Evolutionary conservation across 2,888 invertebrate species (phyloP), one percentile per base, ranked within the genome.

Genomic region (Chrysomela aeneicollis): DNA sequence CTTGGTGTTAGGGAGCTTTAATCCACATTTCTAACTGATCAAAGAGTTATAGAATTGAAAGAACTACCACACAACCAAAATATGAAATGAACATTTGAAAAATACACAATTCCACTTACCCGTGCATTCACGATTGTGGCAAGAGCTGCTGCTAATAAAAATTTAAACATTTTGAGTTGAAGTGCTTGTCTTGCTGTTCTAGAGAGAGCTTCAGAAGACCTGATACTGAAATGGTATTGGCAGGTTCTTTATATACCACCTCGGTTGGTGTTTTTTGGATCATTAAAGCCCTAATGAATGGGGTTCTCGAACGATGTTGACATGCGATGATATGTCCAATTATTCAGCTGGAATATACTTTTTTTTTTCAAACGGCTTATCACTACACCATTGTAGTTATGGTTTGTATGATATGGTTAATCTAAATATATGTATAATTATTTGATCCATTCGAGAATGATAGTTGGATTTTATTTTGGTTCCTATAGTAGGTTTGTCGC

Each of bases 301-400:
- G 2, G 4, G 4, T 42, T 1, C 8, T 6, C 12, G 12, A 42
- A 42, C n/a, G 42, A 42, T 42, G 42, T 15, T 42, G 42, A 42
- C 42, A 42, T n/a, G 42, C 42, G 42, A 42, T 12, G 42, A 42
- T 42, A 42, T 15, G 42, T 42, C 42, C 42, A 42, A 42, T 42
- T 42, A 42, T 42, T n/a, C 12, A 10, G 26, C 6, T 26, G 26
- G 26, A 26, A 26, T 26, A 26, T 26, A 26, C 4, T 26, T 26
- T 26, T 26, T 26, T 26, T 26, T 26, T 6, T 6, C 3, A 26
- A 26, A 6, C 26, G 6, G 26, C 26, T 26, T 3, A 26, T 26
- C 6, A 26, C 6, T 26, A 3, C 6, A 26, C 26, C 4, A 26
- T 3, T 26, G 6, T 26, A 26, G 26, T 26, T 26, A 26, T 26